Base-by-base conservation (phyloP, 2,113 vertebrate species). In the Lampris megalopsis region DNA sequence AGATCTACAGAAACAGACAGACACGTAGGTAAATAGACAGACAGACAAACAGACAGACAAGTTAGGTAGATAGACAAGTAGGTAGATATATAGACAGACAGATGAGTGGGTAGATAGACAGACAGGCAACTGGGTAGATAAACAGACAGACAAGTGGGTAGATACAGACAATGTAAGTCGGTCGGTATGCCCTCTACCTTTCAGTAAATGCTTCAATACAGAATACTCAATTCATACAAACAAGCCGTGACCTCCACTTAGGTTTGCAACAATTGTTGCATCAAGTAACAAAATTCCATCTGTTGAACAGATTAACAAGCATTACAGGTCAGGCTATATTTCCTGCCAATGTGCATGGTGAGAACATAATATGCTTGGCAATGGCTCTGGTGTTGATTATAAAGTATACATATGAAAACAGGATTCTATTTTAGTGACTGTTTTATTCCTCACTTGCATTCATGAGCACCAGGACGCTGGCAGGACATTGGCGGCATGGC, bases 331-430 rank as follows among this genome's bases (percentile, higher is more conserved):
- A 69, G 68, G 69, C 72, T 62, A 71, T 71, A 81, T 56, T 84
- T 90, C 81, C 75, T 91, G 91, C 91, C 92, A 93, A 88, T 87
- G 90, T 86, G 78, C 79, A 88, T 89, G 85, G 89, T 89, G 86
- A 86, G 82, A 83, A 91, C 91, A 87, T 78, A 73, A 90, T 91
- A 87, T 88, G 86, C 82, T 70, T 58, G 82, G 88, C 88, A 91
- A 57, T 80, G 66, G 85, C 77, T 73, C 73, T 66, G 49, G 57
- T 84, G 83, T 82, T 88, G 89, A 91, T 92, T 90, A 93, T 92
- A 90, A 90, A 85, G 24, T 24, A 24, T 24, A 89, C 92, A 90
- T 88, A 84, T 89, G 71, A 77, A 91, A 89, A 89, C 83, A 63
- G 60, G 50, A 63, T 78, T 84, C 90, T 92, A 94, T 91, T 93